A percentile compares a stretch with the other conserved stretches of the same genome.
These are phyloP conservation scores for Holothuria leucospilota DNA, from an alignment of 53 echinoderm and acorn worm genomes.

Conservation along the genomic window DNA sequence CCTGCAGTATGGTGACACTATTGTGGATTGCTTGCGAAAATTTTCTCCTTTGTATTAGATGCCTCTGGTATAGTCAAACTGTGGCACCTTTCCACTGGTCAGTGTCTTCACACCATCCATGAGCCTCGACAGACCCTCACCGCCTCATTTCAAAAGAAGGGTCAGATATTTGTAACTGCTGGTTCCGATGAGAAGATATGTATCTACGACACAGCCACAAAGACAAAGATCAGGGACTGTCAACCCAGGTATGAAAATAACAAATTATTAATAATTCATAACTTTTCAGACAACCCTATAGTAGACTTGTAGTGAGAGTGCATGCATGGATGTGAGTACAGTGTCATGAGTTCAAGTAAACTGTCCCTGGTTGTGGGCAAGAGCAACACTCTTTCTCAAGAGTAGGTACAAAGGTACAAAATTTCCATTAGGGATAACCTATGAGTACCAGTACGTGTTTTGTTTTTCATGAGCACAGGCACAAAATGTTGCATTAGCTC, in stretches of 20 bases:
- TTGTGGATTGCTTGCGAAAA: background rate
- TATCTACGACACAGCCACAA: constrained; percentile 81
- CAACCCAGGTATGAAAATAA: constrained; percentile 79
- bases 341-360: too few relatives aligned
- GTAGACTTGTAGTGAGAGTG: too few relatives aligned
- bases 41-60: constrained; percentile 59
- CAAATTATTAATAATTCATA: too few relatives aligned
- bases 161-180: constrained; percentile 70
- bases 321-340: too few relatives aligned
- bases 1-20: background rate
- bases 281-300: too few relatives aligned
- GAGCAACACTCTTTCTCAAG: too few relatives aligned
- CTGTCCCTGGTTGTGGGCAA: too few relatives aligned
- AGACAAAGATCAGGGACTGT: constrained; percentile 72
- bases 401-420: too few relatives aligned
- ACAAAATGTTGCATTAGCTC: too few relatives aligned
- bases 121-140: constrained; percentile 84
- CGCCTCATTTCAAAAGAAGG: constrained; percentile 67
- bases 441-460: too few relatives aligned
- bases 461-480: too few relatives aligned
- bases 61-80: constrained; percentile 89
- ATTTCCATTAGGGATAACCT: too few relatives aligned
- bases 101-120: constrained; percentile 83
- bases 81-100: constrained; percentile 77
- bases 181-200: constrained; percentile 83